A percentile compares a stretch with the other conserved stretches of the same genome.
These are phyloP conservation scores for Mesembrinibis cayennensis DNA, from an alignment of 2,113 vertebrate genomes.

Conservation along the genomic window DNA sequence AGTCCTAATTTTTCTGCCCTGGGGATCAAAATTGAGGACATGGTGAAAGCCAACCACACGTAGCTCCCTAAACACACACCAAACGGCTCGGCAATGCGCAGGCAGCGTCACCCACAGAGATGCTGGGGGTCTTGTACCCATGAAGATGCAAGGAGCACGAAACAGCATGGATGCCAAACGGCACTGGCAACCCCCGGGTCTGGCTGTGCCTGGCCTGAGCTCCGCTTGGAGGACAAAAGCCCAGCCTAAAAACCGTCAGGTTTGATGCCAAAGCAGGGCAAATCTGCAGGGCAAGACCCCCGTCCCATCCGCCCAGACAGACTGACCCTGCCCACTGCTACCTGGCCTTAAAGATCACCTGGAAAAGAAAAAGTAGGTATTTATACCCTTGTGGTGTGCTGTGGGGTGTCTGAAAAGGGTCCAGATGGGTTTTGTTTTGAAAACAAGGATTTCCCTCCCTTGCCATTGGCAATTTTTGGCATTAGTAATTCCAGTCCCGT, in stretches of 20 bases:
- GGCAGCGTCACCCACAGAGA: accelerated
- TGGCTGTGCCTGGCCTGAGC: background rate
- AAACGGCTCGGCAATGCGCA: accelerated
- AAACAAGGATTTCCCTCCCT: background rate
- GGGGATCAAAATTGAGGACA: slow-evolving; percentile 7
- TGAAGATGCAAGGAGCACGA: accelerated
- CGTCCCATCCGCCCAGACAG: accelerated
- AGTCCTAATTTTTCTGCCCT: slow-evolving; percentile 47
- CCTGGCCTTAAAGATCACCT: slow-evolving; percentile 12
- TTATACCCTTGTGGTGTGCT: slow-evolving; percentile 31
- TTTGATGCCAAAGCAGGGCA: background rate
- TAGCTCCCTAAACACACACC: background rate
- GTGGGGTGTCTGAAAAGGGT: background rate
- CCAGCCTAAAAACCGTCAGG: background rate
- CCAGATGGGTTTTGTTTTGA: background rate
- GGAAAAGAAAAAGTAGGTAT: slow-evolving; percentile 23
- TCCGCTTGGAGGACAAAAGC: background rate
- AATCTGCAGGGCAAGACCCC: background rate
- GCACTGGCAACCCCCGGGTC: background rate
- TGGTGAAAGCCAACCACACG: background rate
- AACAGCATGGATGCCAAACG: accelerated
- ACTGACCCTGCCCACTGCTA: background rate
- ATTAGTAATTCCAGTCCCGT: background rate
- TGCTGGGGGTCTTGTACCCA: accelerated
- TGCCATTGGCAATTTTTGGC: background rate